Evolutionary conservation across 2,888 invertebrate genomes (phyloP).

Genomic region (Odontocerum albicorne): DNA sequence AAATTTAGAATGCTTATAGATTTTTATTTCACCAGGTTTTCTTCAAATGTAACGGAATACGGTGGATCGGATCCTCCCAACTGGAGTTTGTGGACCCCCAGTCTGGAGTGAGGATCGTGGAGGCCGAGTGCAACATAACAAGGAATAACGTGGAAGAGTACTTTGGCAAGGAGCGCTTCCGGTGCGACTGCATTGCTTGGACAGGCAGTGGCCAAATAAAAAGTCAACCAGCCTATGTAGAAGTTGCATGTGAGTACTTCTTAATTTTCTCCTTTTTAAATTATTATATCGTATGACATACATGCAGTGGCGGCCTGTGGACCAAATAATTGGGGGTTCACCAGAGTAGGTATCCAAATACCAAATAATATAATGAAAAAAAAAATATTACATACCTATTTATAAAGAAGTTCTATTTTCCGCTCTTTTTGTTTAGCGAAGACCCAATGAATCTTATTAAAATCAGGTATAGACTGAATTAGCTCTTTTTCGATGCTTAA

Average conservation of each 20-base stretch:
- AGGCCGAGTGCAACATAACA: constrained; percentile 83
- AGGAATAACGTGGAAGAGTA: constrained; percentile 91
- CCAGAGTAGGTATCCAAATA: too few relatives aligned
- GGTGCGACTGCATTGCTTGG: constrained; percentile 94
- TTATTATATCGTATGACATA: neutral
- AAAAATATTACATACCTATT: too few relatives aligned
- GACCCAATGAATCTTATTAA: too few relatives aligned
- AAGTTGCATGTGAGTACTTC: constrained; percentile 90
- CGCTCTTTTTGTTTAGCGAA: too few relatives aligned
- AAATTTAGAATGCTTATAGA: too few relatives aligned
- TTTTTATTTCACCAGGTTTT: constrained; percentile 75
- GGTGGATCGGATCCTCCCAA: constrained; percentile 65
- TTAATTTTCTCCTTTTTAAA: neutral
- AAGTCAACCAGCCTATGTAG: constrained; percentile 85
- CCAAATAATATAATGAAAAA: too few relatives aligned
- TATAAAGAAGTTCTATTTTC: too few relatives aligned
- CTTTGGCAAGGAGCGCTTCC: constrained; percentile 85
- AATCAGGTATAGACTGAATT: too few relatives aligned
- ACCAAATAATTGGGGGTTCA: too few relatives aligned
- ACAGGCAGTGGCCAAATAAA: constrained; percentile 82
- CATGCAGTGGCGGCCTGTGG: too few relatives aligned
- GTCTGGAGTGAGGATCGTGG: constrained; percentile 83
- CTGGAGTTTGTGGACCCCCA: constrained; percentile 89
- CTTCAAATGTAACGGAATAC: constrained; percentile 88
- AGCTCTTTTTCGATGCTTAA: too few relatives aligned